These are phyloP conservation scores for Podilymbus podiceps DNA, from an alignment of 2,113 vertebrate species.

Conservation along the genomic window DNA sequence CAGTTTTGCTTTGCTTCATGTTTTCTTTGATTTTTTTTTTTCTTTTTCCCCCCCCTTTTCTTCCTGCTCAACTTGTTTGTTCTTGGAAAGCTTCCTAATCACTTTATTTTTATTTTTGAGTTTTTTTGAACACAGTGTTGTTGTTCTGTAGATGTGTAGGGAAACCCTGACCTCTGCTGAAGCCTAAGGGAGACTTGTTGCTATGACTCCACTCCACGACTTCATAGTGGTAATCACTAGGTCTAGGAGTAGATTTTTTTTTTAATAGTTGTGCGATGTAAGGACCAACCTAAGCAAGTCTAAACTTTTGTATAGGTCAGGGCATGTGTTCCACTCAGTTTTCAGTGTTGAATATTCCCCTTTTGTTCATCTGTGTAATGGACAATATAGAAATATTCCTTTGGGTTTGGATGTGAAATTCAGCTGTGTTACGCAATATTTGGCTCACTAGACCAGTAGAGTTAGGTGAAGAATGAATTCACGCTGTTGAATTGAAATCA, in stretches of 20 bases:
- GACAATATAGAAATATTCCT: neutral
- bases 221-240: neutral
- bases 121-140: neutral
- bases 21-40: conserved; percentile 5
- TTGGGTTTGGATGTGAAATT: conserved; percentile 19
- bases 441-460: neutral
- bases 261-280: neutral
- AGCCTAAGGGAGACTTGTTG: neutral
- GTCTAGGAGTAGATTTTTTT: neutral
- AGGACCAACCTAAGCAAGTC: neutral
- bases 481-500: conserved; percentile 26
- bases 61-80: neutral
- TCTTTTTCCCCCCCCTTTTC: neutral
- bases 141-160: neutral
- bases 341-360: neutral
- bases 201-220: neutral
- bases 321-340: neutral
- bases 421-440: conserved; percentile 35
- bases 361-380: neutral
- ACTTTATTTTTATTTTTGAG: conserved; percentile 3
- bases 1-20: conserved; percentile 9
- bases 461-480: conserved; percentile 29
- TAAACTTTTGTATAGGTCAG: neutral
- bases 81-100: conserved; percentile 8
- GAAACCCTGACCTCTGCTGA: conserved; percentile 36